Base-by-base conservation (phyloP, 2,113 vertebrate genomes). In the Varanus komodoensis region DNA sequence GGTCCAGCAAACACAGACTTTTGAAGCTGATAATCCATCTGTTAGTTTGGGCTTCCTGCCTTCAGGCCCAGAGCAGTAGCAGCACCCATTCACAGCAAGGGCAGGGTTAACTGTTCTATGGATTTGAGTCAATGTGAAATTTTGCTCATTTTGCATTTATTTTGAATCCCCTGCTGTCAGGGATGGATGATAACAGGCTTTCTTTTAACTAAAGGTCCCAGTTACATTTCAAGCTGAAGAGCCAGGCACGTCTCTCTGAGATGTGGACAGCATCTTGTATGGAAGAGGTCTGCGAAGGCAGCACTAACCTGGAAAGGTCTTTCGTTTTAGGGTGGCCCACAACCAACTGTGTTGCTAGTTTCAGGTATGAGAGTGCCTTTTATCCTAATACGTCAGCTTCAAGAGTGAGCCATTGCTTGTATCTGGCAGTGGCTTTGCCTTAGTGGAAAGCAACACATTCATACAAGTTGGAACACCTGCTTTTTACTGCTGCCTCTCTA, bases 251-350 rank as follows among this genome's bases (percentile, higher is more conserved):
- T 64, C 97, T 98, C 91, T 97, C 97, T 94, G 98, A 99, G 94
- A 98, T 99, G 98, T 99, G 99, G 99, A 99, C 96, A 32, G 98
- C 99, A 1, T 97, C 95, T 92, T 99, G 98, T 95, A 97, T 98
- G 94, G 99, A 99, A 32, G 99, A 99, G 95, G 98, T 99, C 81
- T 99, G 98, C 91, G 99, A 99, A 92, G 98, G 98, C 57, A 98
- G 98, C 95, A 98, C 97, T 4, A 98, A 95, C 87, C 95, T 97
- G 1, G 92, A 96, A 54, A 97, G 94, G 82, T 99, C 98, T 92
- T 99, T 99, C 38, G 98, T 99, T 92, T 93, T 99, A 95, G 99
- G 99, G 91, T 99, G 99, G 99, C 99, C 99, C 87, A 98, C 98
- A 3, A 98, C 97, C 92, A 99, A 99, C 97, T 99, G 97, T n/a